Conservation (phyloP, 2,797 vertebrate genomes). For the Trachops cirrhosus region DNA sequence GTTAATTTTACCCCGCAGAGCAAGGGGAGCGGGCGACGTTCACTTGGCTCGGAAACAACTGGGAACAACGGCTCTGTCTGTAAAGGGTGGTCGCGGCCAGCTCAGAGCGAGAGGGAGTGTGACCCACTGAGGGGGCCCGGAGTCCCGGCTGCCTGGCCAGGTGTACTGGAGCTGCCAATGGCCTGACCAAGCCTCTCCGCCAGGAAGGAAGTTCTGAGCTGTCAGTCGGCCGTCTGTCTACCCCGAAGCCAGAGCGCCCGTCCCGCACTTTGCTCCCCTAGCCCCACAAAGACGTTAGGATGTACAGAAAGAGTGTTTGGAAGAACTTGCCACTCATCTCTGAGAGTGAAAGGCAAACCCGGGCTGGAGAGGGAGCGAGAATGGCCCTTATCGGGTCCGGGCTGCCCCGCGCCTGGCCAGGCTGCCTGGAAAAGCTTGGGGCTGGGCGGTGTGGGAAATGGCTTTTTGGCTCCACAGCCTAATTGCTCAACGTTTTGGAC, state of each 20-base stretch:
- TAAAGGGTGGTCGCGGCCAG: not conserved
- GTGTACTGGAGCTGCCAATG: not conserved
- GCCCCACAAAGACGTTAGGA: not conserved
- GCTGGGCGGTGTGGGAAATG: conserved; percentile 69
- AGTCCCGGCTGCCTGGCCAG: not conserved
- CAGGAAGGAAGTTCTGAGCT: not conserved
- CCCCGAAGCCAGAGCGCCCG: not conserved
- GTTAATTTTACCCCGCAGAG: not conserved
- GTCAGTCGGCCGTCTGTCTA: not conserved
- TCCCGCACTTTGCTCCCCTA: not conserved
- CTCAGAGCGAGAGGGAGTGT: not conserved
- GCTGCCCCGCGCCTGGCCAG: not conserved
- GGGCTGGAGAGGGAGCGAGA: not conserved
- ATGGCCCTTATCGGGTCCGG: not conserved
- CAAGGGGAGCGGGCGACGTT: not conserved
- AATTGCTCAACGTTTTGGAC: conserved; percentile 81
- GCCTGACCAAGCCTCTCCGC: not conserved
- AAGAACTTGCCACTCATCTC: not conserved
- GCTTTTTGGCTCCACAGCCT: conserved; percentile 63
- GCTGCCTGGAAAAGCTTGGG: conserved; percentile 53
- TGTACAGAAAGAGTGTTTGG: not conserved
- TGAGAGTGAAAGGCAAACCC: not conserved
- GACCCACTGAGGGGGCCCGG: not conserved
- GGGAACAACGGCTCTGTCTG: not conserved
- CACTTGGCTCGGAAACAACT: not conserved